Evolutionary conservation across 2,797 vertebrate species (phyloP).

Genomic region (Sparus aurata): DNA sequence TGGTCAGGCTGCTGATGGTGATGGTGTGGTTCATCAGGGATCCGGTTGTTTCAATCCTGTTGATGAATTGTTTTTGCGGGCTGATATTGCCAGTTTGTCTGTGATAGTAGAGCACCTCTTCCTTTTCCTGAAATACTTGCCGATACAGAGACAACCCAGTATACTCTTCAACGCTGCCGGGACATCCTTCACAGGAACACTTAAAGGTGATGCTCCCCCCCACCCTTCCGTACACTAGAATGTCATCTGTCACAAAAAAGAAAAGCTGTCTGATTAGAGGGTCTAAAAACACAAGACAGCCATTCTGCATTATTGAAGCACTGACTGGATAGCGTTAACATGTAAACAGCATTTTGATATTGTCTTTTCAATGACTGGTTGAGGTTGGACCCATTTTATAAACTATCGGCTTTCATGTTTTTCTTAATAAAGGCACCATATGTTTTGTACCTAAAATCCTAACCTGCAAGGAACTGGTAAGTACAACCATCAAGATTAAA

Average conservation of each 20-base stretch:
- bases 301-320: neutral
- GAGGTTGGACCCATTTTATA: neutral
- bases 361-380: too few relatives aligned
- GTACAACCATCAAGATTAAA: too few relatives aligned
- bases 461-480: neutral
- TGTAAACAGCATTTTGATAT: too few relatives aligned
- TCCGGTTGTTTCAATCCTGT: slow-evolving; percentile 7
- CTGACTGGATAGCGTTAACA: neutral
- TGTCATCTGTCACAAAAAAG: slow-evolving; percentile 9
- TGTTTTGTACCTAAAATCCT: neutral
- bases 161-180: fast-evolving
- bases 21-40: neutral
- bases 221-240: fast-evolving
- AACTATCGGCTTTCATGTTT: neutral
- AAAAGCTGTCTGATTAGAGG: neutral
- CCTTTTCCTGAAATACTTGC: fast-evolving
- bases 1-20: slow-evolving; percentile 57
- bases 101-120: slow-evolving; percentile 37
- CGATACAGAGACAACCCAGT: slow-evolving; percentile 41
- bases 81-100: fast-evolving
- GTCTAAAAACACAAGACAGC: neutral
- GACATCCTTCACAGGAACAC: slow-evolving; percentile 32
- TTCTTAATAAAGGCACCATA: neutral
- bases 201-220: slow-evolving; percentile 37
- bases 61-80: fast-evolving